phyloP scores from a whole-genome alignment of 2,888 invertebrate genomes.

The Cancer borealis region DNA sequence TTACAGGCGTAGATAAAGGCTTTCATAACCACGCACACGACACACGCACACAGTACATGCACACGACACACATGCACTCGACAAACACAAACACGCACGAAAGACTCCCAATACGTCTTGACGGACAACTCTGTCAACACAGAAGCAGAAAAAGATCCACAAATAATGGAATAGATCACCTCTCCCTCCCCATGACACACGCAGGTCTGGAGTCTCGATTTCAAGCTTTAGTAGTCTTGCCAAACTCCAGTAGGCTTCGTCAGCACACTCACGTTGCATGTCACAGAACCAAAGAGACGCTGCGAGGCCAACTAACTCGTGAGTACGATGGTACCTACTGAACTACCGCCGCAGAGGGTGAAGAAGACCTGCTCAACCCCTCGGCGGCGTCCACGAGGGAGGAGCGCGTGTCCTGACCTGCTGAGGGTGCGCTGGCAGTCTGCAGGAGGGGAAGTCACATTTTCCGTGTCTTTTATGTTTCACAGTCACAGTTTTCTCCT shows the following conservation, averaged over 20 bases:
- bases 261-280: not conserved
- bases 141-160: not conserved
- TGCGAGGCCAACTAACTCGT: not conserved
- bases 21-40: not conserved
- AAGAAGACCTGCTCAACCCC: not conserved
- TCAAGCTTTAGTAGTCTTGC: not conserved
- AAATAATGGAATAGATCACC: not conserved
- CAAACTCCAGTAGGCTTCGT: not conserved
- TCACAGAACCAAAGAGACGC: not conserved
- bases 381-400: not conserved
- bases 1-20: not conserved
- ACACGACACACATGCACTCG: not conserved
- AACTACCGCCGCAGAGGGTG: not conserved
- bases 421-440: not conserved
- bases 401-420: not conserved
- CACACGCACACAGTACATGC: not conserved
- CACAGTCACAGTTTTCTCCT: constrained; percentile 38
- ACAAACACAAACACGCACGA: not conserved
- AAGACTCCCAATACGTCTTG: not conserved
- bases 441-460: constrained; percentile 38
- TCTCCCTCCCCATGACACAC: not conserved
- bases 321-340: not conserved
- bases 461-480: constrained; percentile 23
- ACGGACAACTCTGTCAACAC: not conserved
- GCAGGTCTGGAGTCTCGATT: not conserved